Conservation (phyloP, 2,888 invertebrate genomes). For the Melanostoma scalare region DNA sequence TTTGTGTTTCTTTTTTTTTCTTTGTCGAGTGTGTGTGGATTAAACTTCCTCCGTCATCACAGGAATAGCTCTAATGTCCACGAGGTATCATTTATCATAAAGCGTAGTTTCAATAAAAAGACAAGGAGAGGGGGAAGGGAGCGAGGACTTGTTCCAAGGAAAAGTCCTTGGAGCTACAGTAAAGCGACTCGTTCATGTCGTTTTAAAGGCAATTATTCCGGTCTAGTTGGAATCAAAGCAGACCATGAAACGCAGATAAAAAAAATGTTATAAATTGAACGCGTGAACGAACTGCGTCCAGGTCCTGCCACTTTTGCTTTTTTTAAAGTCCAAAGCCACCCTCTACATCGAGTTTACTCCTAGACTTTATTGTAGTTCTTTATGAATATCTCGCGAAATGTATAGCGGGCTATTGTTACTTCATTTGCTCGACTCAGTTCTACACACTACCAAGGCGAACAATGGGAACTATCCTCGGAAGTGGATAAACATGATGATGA, state of each 20-base stretch:
- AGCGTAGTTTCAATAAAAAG: constrained; percentile 16
- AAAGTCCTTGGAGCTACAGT: constrained; percentile 22
- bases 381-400: not conserved
- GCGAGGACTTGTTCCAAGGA: constrained; percentile 29
- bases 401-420: constrained; percentile 22
- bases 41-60: constrained; percentile 56
- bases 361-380: not conserved
- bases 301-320: constrained; percentile 20
- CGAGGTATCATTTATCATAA: constrained; percentile 67
- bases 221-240: constrained; percentile 40
- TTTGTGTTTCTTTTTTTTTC: not conserved
- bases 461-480: constrained; percentile 54
- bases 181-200: constrained; percentile 9
- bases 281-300: constrained; percentile 39
- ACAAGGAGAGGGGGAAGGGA: constrained; percentile 15
- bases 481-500: constrained; percentile 54
- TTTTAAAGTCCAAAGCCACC: not conserved
- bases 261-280: constrained; percentile 30
- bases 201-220: constrained; percentile 46
- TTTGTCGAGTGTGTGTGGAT: constrained; percentile 48
- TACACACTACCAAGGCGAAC: constrained; percentile 16
- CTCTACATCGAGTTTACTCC: too few relatives aligned
- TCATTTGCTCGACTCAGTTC: constrained; percentile 19
- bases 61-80: constrained; percentile 58
- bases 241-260: constrained; percentile 5